Conservation (phyloP, 2,888 invertebrate species). For the Merodon equestris region DNA sequence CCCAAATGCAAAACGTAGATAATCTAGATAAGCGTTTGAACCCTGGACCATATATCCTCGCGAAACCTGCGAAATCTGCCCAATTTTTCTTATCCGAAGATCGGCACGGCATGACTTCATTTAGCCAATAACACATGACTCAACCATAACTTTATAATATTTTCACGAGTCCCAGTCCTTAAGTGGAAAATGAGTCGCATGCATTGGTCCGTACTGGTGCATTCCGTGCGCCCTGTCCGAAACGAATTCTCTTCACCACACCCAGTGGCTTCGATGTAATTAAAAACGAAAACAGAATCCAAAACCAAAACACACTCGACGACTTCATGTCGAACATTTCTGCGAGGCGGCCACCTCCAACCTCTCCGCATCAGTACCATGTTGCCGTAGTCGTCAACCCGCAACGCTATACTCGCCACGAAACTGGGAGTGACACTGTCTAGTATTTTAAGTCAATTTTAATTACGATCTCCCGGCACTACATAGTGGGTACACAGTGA, state of each 20-base stretch:
- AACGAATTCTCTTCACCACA: slow-evolving; percentile 47
- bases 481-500: background rate
- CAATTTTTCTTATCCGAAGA: too few species aligned
- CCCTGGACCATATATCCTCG: too few species aligned
- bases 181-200: slow-evolving; percentile 28
- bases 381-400: slow-evolving; percentile 28
- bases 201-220: background rate
- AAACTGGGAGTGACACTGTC: slow-evolving; percentile 68
- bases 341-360: slow-evolving; percentile 45
- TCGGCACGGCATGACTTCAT: too few species aligned
- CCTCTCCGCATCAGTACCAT: slow-evolving; percentile 28
- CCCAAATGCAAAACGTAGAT: too few species aligned
- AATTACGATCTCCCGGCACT: slow-evolving; percentile 62
- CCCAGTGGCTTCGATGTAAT: slow-evolving; percentile 59
- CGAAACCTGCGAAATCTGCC: too few species aligned
- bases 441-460: slow-evolving; percentile 67
- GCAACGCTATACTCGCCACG: slow-evolving; percentile 42
- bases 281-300: slow-evolving; percentile 41
- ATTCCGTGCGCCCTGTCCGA: slow-evolving; percentile 27
- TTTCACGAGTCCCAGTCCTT: too few species aligned
- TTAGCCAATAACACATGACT: too few species aligned
- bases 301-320: slow-evolving; percentile 27
- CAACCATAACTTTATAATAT: slow-evolving; percentile 12
- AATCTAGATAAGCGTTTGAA: too few species aligned
- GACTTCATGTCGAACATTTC: slow-evolving; percentile 46